Base-by-base conservation (phyloP, 2,113 vertebrate genomes). In the Myiagra hebetior region DNA sequence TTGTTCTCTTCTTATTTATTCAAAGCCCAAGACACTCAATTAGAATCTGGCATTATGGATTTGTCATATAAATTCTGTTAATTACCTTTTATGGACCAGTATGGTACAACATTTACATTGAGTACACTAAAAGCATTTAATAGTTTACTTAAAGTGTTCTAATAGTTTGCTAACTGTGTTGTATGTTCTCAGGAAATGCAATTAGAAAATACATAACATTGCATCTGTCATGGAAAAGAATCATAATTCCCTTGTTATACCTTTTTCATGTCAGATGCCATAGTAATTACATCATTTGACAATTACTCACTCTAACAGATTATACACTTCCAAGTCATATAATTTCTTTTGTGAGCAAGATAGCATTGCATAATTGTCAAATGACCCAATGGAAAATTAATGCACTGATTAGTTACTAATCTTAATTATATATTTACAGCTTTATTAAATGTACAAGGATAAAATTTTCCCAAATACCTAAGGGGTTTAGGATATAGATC, bases 31-130 rank as follows among this genome's bases (percentile, higher is more conserved):
- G 72, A 90, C 31, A 77, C 30, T 93, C 63, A 85, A 31, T 92
- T 94, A 93, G 80, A n/a, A 92, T 31, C n/a, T 65, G 65, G 63
- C n/a, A 26, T 88, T 94, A 94, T 91, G 60, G 57, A 96, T 93
- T 91, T 89, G 79, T 93, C 13, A 3, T 35, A 60, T 89, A 94
- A 80, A 24, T 92, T 91, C 69, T 95, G 49, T 89, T 96, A 75
- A 94, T 93, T 92, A 69, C 73, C 76, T 95, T 93, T 93, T 86
- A 94, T 89, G 86, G 52, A 65, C 30, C 52, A 46, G 7, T 56
- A 72, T 72, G 24, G 37, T 42, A 63, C 69, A 91, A 64, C 68
- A 84, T 93, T 93, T 96, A 89, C 41, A 69, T 53, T 69, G 63
- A 89, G 53, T 74, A 90, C 63, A 55, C 42, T 77, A 77, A 94